These are phyloP conservation scores for Harmothoe impar DNA, from an alignment of 2,888 invertebrate species.

Conservation along the genomic window DNA sequence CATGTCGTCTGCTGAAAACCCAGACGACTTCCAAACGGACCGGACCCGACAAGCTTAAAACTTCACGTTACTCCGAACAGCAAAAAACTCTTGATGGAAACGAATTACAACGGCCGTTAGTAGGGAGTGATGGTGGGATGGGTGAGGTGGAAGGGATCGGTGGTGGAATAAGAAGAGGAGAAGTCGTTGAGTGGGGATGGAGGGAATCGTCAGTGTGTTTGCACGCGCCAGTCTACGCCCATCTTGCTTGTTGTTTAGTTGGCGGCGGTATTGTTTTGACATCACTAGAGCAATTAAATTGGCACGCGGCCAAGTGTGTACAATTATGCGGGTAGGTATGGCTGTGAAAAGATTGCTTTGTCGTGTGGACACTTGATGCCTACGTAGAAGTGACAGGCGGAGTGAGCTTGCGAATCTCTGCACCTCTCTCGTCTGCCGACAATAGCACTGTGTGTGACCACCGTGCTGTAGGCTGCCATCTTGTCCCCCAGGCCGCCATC, in stretches of 20 bases:
- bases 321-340: constrained; percentile 54
- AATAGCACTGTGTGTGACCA: neutral
- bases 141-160: neutral
- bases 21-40: neutral
- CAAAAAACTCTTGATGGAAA: neutral
- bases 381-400: constrained; percentile 49
- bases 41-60: neutral
- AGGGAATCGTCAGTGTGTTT: neutral
- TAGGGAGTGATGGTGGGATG: neutral
- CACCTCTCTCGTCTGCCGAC: neutral
- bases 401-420: neutral
- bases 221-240: neutral
- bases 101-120: neutral
- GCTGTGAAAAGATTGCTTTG: constrained; percentile 44
- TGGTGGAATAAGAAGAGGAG: neutral
- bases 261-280: constrained; percentile 50
- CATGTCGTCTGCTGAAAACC: neutral
- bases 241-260: constrained; percentile 45
- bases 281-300: constrained; percentile 58
- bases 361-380: constrained; percentile 35
- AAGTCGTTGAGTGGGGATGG: neutral
- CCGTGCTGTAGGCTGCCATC: neutral
- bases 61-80: neutral
- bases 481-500: too few species aligned
- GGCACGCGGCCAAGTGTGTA: constrained; percentile 55